Base-by-base conservation (phyloP, 1,140 invertebrate genomes). In the Aradophagus sp. region DNA sequence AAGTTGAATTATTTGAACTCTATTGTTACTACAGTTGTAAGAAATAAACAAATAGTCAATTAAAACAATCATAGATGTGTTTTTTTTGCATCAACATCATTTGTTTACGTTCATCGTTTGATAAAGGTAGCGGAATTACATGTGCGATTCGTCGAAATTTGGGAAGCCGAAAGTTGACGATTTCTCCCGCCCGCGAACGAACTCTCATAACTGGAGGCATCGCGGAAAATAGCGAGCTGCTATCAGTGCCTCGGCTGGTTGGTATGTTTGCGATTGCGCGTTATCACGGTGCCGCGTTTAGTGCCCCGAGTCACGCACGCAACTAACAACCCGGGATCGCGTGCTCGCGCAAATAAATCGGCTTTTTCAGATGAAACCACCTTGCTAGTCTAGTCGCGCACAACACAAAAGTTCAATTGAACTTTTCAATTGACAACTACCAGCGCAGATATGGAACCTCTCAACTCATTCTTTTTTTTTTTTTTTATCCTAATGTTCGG, bases 291-390 rank as follows among this genome's bases (percentile, higher is more conserved):
- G 14, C 17, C 5, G 36, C 44, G 50, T 56, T 66, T 66, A 66
- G 35, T 66, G 36, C 36, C 26, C 11, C 6, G 35, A 66, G 52
- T 66, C 62, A 56, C 63, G 52, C 63, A 55, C 31, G 16, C 26
- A 35, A 16, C 36, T 29, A 52, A 58, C 63, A 52, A 52, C 58
- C 53, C 16, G 23, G 42, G 45, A 58, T 67, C 63, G 63, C 63
- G 53, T 67, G 52, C 53, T 45, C 15, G 36, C 34, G 53, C 34
- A 38, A 67, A 67, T 58, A 50, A 52, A 58, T 67, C 53, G 52
- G 36, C 41, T 52, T 27, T 8, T n/a, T n/a, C n/a, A n/a, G 4
- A 23, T n/a, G 16, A 29, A 41, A 35, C 61, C 13, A 27, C 27
- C 32, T 32, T 17, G 19, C 20, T 42, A 50, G 50, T 56, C 61